Conservation (phyloP, 2,888 invertebrate genomes). For the Axea sp. region DNA sequence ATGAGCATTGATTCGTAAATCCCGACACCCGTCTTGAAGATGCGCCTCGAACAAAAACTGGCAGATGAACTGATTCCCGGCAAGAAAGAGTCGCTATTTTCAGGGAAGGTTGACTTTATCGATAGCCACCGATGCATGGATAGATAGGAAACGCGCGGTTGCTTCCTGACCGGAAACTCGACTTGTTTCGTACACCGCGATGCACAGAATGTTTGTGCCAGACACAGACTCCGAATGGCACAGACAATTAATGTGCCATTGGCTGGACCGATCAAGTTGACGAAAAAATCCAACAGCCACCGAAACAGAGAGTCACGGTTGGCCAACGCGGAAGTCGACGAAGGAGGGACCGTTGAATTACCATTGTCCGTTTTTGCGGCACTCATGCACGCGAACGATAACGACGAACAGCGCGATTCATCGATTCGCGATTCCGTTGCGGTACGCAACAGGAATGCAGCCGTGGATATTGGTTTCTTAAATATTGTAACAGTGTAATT, state of each 20-base stretch:
- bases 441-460: too few relatives aligned
- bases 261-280: background rate
- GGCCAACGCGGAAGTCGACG: too few relatives aligned
- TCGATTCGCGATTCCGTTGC: too few relatives aligned
- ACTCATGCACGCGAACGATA: too few relatives aligned
- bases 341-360: too few relatives aligned
- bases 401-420: too few relatives aligned
- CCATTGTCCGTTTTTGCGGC: too few relatives aligned
- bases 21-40: too few relatives aligned
- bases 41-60: slow-evolving; percentile 7
- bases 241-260: slow-evolving; percentile 31
- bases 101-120: slow-evolving; percentile 51
- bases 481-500: too few relatives aligned
- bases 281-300: slow-evolving; percentile 6
- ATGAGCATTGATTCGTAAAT: too few relatives aligned
- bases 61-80: slow-evolving; percentile 23
- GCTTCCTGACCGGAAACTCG: slow-evolving; percentile 57
- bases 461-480: too few relatives aligned
- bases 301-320: too few relatives aligned
- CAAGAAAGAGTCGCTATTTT: slow-evolving; percentile 28
- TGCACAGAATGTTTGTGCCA: slow-evolving; percentile 34
- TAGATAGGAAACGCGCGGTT: slow-evolving; percentile 52
- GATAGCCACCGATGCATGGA: slow-evolving; percentile 61
- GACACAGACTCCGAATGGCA: slow-evolving; percentile 32
- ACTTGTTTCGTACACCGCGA: slow-evolving; percentile 36